Percentiles rank a stretch among this genome's conserved stretches.
phyloP scores from a whole-genome alignment of 2,113 vertebrate genomes.

The Phylloscopus whistleri region DNA sequence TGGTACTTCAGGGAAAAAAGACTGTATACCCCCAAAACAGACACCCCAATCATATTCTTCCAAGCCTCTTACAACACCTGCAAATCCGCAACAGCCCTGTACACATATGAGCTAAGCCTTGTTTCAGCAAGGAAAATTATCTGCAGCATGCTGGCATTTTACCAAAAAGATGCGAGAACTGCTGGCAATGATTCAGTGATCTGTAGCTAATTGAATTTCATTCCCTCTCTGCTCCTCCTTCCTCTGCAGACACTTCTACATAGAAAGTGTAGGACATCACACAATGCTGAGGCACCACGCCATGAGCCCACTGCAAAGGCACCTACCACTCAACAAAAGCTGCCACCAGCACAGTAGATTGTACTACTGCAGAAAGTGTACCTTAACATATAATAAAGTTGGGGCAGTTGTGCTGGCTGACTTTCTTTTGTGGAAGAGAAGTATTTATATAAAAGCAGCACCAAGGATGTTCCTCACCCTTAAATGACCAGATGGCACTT shows the following conservation, averaged over 20 bases:
- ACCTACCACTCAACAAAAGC: background rate
- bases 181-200: conserved; percentile 39
- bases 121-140: conserved; percentile 17
- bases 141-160: conserved; percentile 38
- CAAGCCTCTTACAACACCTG: background rate
- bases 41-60: background rate
- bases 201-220: conserved; percentile 47
- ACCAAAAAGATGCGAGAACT: conserved; percentile 33
- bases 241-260: conserved; percentile 3
- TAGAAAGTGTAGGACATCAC: background rate
- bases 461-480: background rate
- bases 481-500: background rate
- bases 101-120: background rate
- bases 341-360: background rate
- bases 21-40: background rate
- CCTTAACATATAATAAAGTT: background rate
- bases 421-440: background rate
- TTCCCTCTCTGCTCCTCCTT: background rate
- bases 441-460: background rate
- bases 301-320: background rate
- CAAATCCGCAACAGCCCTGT: background rate
- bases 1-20: background rate
- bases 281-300: background rate
- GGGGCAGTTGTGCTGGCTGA: background rate
- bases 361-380: background rate